Conservation (phyloP, 1,140 invertebrate species). For the Drosophila orosa region DNA sequence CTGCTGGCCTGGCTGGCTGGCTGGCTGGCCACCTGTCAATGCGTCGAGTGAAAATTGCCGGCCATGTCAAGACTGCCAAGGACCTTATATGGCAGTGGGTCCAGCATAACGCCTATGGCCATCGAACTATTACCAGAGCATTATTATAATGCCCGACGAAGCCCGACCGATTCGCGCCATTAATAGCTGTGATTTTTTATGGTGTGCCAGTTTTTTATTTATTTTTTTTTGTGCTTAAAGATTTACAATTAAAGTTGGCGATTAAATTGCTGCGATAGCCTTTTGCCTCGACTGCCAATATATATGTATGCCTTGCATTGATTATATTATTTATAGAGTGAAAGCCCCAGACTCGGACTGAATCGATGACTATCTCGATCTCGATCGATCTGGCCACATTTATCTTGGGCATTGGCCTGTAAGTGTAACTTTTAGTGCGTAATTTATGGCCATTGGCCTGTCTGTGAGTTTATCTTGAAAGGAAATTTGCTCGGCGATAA, state of each 20-base stretch:
- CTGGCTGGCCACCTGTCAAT: slow-evolving; percentile 65
- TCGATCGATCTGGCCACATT: slow-evolving; percentile 41
- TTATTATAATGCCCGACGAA: slow-evolving; percentile 67
- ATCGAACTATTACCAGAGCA: slow-evolving; percentile 67
- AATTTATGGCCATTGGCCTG: slow-evolving; percentile 72
- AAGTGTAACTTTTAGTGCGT: slow-evolving; percentile 70
- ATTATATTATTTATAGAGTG: slow-evolving; percentile 67
- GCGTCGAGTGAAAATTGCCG: slow-evolving; percentile 74
- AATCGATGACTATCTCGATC: slow-evolving; percentile 62
- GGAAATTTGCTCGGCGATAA: slow-evolving; percentile 70
- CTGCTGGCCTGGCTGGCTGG: slow-evolving; percentile 15
- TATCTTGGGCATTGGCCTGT: slow-evolving; percentile 64
- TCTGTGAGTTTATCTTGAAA: slow-evolving; percentile 77
- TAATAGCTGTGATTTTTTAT: slow-evolving; percentile 42
- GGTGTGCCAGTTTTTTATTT: slow-evolving; percentile 50
- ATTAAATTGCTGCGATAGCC: slow-evolving; percentile 74
- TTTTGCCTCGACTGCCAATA: slow-evolving; percentile 64
- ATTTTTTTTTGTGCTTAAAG: slow-evolving; percentile 55
- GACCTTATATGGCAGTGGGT: slow-evolving; percentile 68
- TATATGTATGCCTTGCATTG: slow-evolving; percentile 63
- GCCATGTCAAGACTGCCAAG: slow-evolving; percentile 54
- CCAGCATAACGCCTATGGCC: slow-evolving; percentile 67
- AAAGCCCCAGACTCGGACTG: slow-evolving; percentile 49
- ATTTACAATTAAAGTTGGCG: slow-evolving; percentile 80
- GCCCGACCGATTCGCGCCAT: slow-evolving; percentile 40